Evolutionary conservation across 2,113 vertebrate genomes (phyloP).

Genomic region (Megatriorchis doriae): DNA sequence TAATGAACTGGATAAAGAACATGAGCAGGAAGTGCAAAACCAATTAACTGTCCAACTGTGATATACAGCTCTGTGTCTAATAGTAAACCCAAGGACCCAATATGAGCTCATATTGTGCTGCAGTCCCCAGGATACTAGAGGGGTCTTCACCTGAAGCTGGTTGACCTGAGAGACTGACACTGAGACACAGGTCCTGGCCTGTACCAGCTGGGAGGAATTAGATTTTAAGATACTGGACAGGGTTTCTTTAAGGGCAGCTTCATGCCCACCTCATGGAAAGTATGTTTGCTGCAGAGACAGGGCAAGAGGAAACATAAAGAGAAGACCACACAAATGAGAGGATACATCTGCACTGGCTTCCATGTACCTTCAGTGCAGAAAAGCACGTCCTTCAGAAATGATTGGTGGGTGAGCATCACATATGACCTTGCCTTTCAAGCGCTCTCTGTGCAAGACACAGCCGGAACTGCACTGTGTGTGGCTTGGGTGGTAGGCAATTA

Average conservation of each 20-base stretch:
- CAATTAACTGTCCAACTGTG: slow-evolving; percentile 59
- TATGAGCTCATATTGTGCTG: slow-evolving; percentile 25
- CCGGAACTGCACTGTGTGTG: not conserved
- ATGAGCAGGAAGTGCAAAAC: slow-evolving; percentile 55
- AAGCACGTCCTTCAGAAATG: not conserved
- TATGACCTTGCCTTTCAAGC: not conserved
- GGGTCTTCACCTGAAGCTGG: not conserved
- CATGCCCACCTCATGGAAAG: not conserved
- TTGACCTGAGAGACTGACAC: not conserved
- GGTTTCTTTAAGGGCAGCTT: not conserved
- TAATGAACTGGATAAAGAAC: slow-evolving; percentile 65
- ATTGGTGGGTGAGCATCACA: not conserved
- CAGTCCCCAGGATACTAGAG: not conserved
- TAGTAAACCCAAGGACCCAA: slow-evolving; percentile 40
- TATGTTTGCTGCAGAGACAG: not conserved
- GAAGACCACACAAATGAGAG: not conserved
- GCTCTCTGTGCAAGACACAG: not conserved
- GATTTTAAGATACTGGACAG: accelerated
- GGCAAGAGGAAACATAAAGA: not conserved
- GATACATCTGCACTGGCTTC: not conserved
- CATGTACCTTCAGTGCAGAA: not conserved
- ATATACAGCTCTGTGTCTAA: slow-evolving; percentile 43
- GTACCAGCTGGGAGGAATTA: not conserved
- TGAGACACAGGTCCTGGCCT: not conserved
- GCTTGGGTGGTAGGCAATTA: not conserved